These are phyloP conservation scores for Struthio camelus DNA, from an alignment of 2,113 vertebrate genomes.

Conservation along the genomic window DNA sequence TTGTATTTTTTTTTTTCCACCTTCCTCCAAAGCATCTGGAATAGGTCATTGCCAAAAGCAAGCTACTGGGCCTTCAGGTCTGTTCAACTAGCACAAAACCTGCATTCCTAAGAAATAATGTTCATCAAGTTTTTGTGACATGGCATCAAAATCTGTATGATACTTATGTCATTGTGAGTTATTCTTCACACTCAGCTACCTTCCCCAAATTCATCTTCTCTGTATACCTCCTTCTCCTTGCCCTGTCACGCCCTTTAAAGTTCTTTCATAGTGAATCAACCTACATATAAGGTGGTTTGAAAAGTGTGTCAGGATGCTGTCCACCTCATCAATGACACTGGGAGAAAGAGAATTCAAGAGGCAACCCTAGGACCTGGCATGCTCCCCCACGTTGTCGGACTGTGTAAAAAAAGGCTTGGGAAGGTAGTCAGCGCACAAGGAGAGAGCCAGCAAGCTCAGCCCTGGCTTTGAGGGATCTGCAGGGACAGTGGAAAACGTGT, in stretches of 20 bases:
- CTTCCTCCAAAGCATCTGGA: background rate
- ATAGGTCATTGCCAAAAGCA: background rate
- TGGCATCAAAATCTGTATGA: background rate
- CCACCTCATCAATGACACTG: background rate
- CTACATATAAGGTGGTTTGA: background rate
- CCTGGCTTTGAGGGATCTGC: background rate
- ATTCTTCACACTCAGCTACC: background rate
- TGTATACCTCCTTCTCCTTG: background rate
- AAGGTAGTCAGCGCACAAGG: background rate
- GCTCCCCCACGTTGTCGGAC: too few species aligned
- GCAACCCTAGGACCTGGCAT: background rate
- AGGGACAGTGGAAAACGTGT: background rate
- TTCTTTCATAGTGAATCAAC: background rate
- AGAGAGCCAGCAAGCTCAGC: background rate
- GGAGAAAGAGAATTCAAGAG: background rate
- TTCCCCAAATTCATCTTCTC: background rate
- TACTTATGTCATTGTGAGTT: background rate
- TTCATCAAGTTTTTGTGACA: accelerated
- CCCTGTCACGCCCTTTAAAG: background rate
- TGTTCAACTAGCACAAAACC: background rate
- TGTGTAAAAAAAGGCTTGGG: background rate
- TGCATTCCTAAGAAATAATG: background rate
- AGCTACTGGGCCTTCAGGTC: background rate
- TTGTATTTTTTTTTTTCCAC: background rate
- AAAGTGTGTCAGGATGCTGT: background rate